A percentile compares a stretch with the other conserved stretches of the same genome.
Conservation (phyloP, 2,888 invertebrate genomes). For the Sesia apiformis region DNA sequence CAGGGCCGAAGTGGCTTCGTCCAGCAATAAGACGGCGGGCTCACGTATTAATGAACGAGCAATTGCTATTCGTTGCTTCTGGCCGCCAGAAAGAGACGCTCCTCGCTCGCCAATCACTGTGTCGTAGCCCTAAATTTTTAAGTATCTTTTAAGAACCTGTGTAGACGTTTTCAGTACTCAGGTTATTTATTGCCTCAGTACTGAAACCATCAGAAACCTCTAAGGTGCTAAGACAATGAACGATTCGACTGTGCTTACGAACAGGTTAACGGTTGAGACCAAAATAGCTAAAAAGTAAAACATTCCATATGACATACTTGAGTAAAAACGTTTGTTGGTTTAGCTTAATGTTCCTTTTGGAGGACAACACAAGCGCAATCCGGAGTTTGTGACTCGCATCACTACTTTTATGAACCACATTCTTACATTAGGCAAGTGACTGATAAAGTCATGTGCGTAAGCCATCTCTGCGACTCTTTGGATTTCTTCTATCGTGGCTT, state of each 20-base stretch:
- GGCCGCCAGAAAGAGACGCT: constrained; percentile 86
- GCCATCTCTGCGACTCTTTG: constrained; percentile 82
- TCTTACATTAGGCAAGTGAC: constrained; percentile 78
- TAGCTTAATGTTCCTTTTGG: no score
- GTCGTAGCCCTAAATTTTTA: constrained; percentile 77
- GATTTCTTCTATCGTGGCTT: constrained; percentile 79
- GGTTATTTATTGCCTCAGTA: no score
- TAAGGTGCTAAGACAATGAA: no score
- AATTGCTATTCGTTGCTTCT: constrained; percentile 89
- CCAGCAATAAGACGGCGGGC: constrained; percentile 82
- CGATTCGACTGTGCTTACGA: no score
- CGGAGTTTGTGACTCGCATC: no score
- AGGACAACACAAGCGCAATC: no score
- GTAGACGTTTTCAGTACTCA: neutral
- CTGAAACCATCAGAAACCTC: no score
- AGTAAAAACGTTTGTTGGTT: no score
- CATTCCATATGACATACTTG: neutral
- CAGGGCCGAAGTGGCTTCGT: constrained; percentile 90
- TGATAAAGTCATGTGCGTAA: constrained; percentile 85
- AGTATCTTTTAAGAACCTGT: neutral
- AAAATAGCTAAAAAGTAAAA: no score
- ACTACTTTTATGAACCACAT: no score
- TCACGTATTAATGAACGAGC: constrained; percentile 85
- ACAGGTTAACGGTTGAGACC: no score
- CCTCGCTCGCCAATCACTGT: constrained; percentile 88